These are phyloP conservation scores for Stegophylla sp. DNA, from an alignment of 2,888 invertebrate species.

Conservation along the genomic window DNA sequence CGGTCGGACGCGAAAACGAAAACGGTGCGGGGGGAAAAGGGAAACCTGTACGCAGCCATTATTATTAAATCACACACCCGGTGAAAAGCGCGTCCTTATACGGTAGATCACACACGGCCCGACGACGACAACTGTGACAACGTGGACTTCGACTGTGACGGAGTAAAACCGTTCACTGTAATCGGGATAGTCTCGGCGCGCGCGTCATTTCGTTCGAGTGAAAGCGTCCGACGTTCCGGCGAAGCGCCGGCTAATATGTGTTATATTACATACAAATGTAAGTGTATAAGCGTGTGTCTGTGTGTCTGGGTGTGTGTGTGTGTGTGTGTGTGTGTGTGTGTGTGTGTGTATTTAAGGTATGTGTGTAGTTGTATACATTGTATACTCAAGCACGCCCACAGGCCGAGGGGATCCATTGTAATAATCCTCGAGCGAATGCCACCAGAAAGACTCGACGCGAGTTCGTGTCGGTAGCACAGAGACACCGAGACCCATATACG, in stretches of 20 bases:
- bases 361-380: too few species aligned
- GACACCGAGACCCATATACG: too few species aligned
- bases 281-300: not conserved
- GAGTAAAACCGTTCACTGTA: not conserved
- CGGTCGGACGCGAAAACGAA: not conserved
- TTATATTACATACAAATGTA: not conserved
- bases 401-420: too few species aligned
- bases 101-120: slow-evolving; percentile 36
- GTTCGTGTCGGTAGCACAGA: too few species aligned
- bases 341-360: too few species aligned
- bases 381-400: too few species aligned
- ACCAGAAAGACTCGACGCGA: too few species aligned
- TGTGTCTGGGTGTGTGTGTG: not conserved
- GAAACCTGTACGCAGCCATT: not conserved
- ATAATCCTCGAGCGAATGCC: too few species aligned
- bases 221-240: slow-evolving; percentile 32
- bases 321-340: too few species aligned
- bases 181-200: not conserved
- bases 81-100: slow-evolving; percentile 29
- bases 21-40: not conserved
- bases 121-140: not conserved
- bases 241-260: not conserved
- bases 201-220: slow-evolving; percentile 25
- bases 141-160: not conserved
- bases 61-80: not conserved